Evolutionary conservation across 2,797 vertebrate species (phyloP).

Genomic region (Pterois miles): DNA sequence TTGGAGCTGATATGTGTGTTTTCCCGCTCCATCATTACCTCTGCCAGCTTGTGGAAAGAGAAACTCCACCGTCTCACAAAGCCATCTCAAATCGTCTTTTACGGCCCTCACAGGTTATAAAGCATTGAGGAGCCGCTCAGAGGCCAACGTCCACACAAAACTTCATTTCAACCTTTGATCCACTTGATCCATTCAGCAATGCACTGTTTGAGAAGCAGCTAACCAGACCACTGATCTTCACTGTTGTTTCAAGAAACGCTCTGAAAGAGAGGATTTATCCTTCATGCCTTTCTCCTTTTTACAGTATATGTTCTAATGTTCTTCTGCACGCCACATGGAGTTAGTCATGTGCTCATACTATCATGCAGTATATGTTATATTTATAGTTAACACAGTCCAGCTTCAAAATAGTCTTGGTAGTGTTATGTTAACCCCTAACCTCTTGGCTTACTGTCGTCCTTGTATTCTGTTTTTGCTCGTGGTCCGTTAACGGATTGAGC

Average conservation of each 20-base stretch:
- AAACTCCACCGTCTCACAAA: slow-evolving; percentile 47
- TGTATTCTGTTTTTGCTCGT: neutral
- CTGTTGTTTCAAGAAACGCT: neutral
- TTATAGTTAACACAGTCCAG: neutral
- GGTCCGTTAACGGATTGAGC: neutral
- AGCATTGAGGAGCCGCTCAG: slow-evolving; percentile 39
- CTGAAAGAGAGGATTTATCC: neutral
- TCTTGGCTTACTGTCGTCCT: neutral
- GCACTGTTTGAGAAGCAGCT: slow-evolving; percentile 3
- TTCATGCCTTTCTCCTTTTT: neutral
- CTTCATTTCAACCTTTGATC: slow-evolving; percentile 17
- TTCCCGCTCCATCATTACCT: slow-evolving; percentile 59
- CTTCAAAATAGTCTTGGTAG: neutral
- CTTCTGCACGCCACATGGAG: neutral
- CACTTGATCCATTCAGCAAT: slow-evolving; percentile 27
- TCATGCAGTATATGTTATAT: neutral
- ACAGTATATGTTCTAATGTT: neutral
- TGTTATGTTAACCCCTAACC: neutral
- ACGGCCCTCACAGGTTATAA: slow-evolving; percentile 51
- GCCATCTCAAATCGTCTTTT: slow-evolving; percentile 69
- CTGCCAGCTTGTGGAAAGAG: slow-evolving; percentile 60
- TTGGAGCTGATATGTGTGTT: neutral
- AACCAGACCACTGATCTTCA: neutral
- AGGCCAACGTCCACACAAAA: slow-evolving; percentile 43
- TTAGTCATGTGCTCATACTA: neutral